Conservation (phyloP, 2,888 invertebrate genomes). For the Polyommatus icarus region DNA sequence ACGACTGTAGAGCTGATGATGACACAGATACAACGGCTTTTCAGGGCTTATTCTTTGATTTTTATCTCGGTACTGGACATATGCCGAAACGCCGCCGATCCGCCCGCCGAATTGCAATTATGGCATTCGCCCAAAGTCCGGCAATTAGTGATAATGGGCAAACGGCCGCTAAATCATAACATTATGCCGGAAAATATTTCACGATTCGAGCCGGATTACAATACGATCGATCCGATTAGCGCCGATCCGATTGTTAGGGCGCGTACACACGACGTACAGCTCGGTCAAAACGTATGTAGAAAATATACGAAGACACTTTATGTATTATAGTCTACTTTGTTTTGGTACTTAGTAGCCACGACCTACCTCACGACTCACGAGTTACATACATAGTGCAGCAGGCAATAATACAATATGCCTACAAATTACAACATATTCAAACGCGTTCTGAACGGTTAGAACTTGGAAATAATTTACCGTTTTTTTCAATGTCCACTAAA, state of each 20-base stretch:
- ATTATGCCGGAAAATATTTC: conserved; percentile 30
- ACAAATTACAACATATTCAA: too few species aligned
- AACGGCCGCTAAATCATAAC: conserved; percentile 30
- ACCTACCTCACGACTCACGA: too few species aligned
- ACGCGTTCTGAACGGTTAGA: too few species aligned
- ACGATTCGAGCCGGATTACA: conserved; percentile 26
- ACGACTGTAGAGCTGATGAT: not conserved
- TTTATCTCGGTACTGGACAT: conserved; percentile 26
- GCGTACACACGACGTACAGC: not conserved
- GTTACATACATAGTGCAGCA: too few species aligned
- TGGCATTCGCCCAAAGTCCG: conserved; percentile 30
- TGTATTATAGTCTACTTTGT: not conserved
- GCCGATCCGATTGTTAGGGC: not conserved
- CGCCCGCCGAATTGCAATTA: conserved; percentile 29
- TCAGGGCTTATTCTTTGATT: conserved; percentile 15
- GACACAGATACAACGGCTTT: not conserved
- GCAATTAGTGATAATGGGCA: conserved; percentile 31
- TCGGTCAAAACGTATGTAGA: not conserved
- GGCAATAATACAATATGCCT: too few species aligned
- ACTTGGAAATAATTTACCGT: too few species aligned
- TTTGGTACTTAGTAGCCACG: not conserved
- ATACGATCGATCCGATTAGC: conserved; percentile 19
- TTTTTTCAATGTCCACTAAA: too few species aligned
- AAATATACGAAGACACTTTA: not conserved
- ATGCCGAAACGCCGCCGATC: conserved; percentile 27